Conservation (phyloP, 1,140 invertebrate genomes). For the Ceratosolen fusciceps region DNA sequence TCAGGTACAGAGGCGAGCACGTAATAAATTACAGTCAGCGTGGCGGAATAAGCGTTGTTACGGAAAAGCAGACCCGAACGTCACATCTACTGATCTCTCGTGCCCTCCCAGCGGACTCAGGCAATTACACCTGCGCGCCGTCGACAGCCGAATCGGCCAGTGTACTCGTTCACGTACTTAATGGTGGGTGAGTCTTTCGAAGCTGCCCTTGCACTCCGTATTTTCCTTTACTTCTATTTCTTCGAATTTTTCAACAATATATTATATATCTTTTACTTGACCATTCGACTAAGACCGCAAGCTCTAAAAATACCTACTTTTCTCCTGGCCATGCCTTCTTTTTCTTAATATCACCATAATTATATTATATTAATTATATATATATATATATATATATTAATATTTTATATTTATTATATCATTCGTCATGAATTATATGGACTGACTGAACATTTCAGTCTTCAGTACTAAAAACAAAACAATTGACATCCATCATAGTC, state of each 20-base stretch:
- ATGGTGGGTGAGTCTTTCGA: conserved; percentile 69
- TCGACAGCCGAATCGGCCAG: conserved; percentile 74
- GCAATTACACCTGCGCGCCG: conserved; percentile 90
- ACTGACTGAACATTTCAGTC: no score
- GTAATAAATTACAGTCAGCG: conserved; percentile 91
- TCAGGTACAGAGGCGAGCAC: conserved; percentile 82
- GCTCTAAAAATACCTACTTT: no score
- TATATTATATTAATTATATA: no score
- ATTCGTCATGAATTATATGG: no score
- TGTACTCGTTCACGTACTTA: conserved; percentile 76
- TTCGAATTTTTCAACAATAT: background rate
- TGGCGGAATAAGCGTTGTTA: conserved; percentile 88
- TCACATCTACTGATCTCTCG: conserved; percentile 86
- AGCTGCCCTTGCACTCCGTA: background rate
- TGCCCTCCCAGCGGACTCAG: conserved; percentile 83
- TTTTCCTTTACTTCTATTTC: background rate
- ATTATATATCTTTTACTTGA: background rate
- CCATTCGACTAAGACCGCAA: background rate
- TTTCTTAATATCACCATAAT: no score
- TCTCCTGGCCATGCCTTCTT: no score
- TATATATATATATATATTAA: no score
- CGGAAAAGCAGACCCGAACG: conserved; percentile 87
- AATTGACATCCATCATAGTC: no score
- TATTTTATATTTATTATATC: no score
- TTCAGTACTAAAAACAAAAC: no score